Evolutionary conservation across 2,888 invertebrate species (phyloP).

Genomic region (Silvanus unidentatus): DNA sequence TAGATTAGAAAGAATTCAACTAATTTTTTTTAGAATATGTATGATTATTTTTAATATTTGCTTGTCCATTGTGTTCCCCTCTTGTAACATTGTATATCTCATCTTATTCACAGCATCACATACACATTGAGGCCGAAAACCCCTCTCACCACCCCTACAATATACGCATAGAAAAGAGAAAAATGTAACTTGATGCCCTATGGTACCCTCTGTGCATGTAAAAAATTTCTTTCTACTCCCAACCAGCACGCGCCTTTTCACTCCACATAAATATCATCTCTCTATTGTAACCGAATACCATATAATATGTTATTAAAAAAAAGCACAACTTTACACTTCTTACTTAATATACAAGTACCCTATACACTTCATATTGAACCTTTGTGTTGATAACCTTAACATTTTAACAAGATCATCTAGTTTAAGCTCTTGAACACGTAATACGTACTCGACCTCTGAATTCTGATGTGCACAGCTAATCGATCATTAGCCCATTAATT

Average conservation of each 20-base stretch:
- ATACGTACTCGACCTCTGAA: slow-evolving; percentile 3
- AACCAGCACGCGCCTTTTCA: slow-evolving; percentile 4
- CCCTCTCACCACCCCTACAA: neutral
- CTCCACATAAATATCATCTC: slow-evolving; percentile 3
- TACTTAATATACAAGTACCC: neutral
- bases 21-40: neutral
- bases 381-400: slow-evolving; percentile 5
- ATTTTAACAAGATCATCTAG: slow-evolving; percentile 3
- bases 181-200: slow-evolving; percentile 30
- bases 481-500: slow-evolving; percentile 1
- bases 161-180: slow-evolving; percentile 22
- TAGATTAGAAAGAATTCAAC: too few species aligned
- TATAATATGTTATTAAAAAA: too few species aligned
- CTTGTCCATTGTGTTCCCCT: slow-evolving; percentile 10
- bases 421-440: slow-evolving; percentile 3
- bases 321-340: too few species aligned
- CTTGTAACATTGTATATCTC: slow-evolving; percentile 20
- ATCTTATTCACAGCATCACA: slow-evolving; percentile 30
- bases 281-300: neutral
- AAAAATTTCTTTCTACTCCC: neutral
- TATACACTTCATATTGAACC: slow-evolving; percentile 2
- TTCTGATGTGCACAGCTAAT: slow-evolving; percentile 1
- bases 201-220: neutral
- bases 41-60: slow-evolving; percentile 6
- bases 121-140: slow-evolving; percentile 5